Evolutionary conservation across 2,888 invertebrate genomes (phyloP), one percentile per base, ranked within the genome.

Genomic region (Pristionchus exspectatus): DNA sequence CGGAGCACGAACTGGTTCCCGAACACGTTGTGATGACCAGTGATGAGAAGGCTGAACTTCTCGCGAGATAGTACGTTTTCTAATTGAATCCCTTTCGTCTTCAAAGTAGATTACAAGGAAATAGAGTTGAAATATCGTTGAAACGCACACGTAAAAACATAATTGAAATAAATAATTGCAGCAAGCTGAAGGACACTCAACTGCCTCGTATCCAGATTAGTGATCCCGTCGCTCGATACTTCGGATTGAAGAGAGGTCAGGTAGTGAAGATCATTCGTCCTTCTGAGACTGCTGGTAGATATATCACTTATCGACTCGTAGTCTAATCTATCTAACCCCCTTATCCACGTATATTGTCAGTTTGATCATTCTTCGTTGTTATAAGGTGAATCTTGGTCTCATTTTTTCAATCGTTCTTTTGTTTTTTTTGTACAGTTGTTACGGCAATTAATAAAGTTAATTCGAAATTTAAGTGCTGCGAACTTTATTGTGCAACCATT

Each of bases 1-100:
- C 93, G 2, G 94, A 94, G 89, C 94, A 94, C 90, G 94, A 96
- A 96, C 96, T 99, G 94, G 99, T 99, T 1, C 99, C 99, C 0
- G 98, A 99, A 95, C 99, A 99, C 96, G 98, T 99, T 89, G 98
- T 99, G 3, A 97, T 99, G 96, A 99, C 98, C 0, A 97, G 97
- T 0, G 99, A 99, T 95, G 99, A 99, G 95, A 99, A 99, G 95
- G 97, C 97, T 92, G 99, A 99, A 95, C 96, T 99, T 33, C 96
- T 99, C 83, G 96, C 97, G n/a, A 97, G 98, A 97, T 98, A 98
- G 97, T 97, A 96, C 96, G 97, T 96, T 83, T 50, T 50, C 9
- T 3, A 9, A 66, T 87, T 54, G 2, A 18, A 86, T 90, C 72
- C 9, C 12, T 89, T 66, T 24, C 24, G 5, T n/a, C 69, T 72